These are phyloP conservation scores for Tetramorium bicarinatum DNA, from an alignment of 2,888 invertebrate genomes.

Conservation along the genomic window DNA sequence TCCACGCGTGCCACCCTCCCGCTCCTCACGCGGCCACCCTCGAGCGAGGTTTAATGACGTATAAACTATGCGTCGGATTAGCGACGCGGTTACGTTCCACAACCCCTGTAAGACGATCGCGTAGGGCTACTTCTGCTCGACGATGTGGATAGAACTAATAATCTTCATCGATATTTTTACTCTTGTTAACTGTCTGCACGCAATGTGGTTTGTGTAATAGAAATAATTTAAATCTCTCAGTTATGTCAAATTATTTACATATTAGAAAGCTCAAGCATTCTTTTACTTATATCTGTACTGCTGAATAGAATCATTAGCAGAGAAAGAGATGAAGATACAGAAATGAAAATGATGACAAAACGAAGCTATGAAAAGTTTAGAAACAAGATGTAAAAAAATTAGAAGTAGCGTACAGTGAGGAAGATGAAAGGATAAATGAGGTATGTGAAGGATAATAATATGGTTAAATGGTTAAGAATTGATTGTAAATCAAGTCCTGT, in stretches of 20 bases:
- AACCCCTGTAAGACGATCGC: slow-evolving; percentile 65
- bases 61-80: slow-evolving; percentile 86
- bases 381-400: no score
- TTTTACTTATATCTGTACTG: neutral
- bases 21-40: slow-evolving; percentile 63
- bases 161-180: slow-evolving; percentile 20
- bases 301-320: neutral
- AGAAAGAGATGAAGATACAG: no score
- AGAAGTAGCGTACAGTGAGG: no score
- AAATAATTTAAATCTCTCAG: neutral
- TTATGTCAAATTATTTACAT: neutral
- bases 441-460: no score
- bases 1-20: slow-evolving; percentile 81
- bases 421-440: no score
- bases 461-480: no score
- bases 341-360: no score
- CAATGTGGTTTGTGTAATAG: neutral
- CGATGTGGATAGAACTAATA: slow-evolving; percentile 56
- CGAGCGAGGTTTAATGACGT: slow-evolving; percentile 85
- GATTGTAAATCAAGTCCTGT: no score
- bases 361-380: no score
- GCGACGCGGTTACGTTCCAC: slow-evolving; percentile 72
- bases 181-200: slow-evolving; percentile 4
- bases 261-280: neutral
- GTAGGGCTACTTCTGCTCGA: slow-evolving; percentile 66